Evolutionary conservation across 53 echinoderm and acorn worm species (phyloP), one percentile per base, ranked within the genome.

Genomic region (Echinometra lucunter): DNA sequence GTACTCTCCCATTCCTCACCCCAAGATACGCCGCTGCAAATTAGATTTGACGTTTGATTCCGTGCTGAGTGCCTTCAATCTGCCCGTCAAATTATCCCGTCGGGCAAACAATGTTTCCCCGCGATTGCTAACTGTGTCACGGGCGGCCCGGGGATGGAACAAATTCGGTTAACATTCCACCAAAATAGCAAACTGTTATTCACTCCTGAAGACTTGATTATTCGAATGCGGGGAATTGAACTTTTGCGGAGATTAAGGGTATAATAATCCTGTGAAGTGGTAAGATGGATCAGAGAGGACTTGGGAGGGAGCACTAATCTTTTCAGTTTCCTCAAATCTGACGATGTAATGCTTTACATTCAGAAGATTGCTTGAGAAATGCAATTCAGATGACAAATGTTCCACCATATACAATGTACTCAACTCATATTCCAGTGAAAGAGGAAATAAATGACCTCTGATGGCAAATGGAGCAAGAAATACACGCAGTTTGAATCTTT

Each of bases 21-120:
- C 21, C 69, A 45, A 66, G 69, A 91, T 66, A 69, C 45, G 91
- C 42, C 45, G 47, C 49, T 44, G 37, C 80, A 92, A 92, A 92
- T 92, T 92, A 92, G 80, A 92, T 92, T 92, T 92, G 93, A 92
- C 80, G 93, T 74, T 34, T 92, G 75, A 92, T 92, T 78, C 75
- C 18, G 57, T 80, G 58, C 80, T 37, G 80, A 92, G 93, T 92
- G 93, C 75, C 93, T 75, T 13, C 47, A 55, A 92, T 55, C 75
- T 92, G 57, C 75, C 75, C 81, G 55, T 66, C 80, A 92, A 92
- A 92, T 92, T 92, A 92, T 57, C 93, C 93, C 56, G 27, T 91
- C 91, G 45, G 70, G 69, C 91, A 91, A 91, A 91, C 91, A 91
- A 91, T 89, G 89, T 89, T 60, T 88, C 91, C 45, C 49, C n/a